phyloP scores from a whole-genome alignment of 1,140 invertebrate species.

The Dendroctonus valens region DNA sequence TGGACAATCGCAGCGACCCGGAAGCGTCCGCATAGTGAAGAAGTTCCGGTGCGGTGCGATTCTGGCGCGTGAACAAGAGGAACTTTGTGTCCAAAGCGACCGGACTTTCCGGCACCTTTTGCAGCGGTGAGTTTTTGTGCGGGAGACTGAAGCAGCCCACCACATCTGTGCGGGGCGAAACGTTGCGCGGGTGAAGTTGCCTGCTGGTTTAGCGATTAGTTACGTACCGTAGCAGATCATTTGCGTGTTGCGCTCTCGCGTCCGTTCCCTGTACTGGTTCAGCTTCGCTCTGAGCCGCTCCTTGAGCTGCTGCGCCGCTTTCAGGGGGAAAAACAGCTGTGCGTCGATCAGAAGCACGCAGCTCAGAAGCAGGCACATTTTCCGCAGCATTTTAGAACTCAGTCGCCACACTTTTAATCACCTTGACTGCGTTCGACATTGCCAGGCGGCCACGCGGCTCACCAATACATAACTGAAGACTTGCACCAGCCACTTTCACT shows the following conservation, averaged over 20 bases:
- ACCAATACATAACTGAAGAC: no score
- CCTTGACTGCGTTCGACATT: no score
- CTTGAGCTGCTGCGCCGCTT: constrained; percentile 34
- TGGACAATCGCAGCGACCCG: constrained; percentile 53
- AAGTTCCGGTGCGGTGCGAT: constrained; percentile 43
- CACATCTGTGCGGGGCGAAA: constrained; percentile 35
- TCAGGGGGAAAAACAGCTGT: constrained; percentile 28
- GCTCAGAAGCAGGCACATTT: no score
- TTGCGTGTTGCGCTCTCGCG: constrained; percentile 20
- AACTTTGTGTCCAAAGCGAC: constrained; percentile 55
- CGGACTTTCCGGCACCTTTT: constrained; percentile 47
- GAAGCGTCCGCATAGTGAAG: constrained; percentile 53
- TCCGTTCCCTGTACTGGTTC: constrained; percentile 35
- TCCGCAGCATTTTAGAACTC: no score
- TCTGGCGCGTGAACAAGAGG: constrained; percentile 58
- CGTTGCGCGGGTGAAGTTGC: not conserved
- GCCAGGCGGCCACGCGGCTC: no score
- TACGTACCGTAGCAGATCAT: constrained; percentile 43
- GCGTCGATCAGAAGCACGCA: not conserved
- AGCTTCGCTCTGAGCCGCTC: constrained; percentile 38
- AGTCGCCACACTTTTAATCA: no score
- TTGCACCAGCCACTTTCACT: no score
- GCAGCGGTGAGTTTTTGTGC: constrained; percentile 45
- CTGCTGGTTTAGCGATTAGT: not conserved
- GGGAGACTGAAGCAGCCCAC: constrained; percentile 49